phyloP scores from a whole-genome alignment of 30 jellyfish, hydroid and myxozoan species.

The Hydractinia symbiolongicarpus region DNA sequence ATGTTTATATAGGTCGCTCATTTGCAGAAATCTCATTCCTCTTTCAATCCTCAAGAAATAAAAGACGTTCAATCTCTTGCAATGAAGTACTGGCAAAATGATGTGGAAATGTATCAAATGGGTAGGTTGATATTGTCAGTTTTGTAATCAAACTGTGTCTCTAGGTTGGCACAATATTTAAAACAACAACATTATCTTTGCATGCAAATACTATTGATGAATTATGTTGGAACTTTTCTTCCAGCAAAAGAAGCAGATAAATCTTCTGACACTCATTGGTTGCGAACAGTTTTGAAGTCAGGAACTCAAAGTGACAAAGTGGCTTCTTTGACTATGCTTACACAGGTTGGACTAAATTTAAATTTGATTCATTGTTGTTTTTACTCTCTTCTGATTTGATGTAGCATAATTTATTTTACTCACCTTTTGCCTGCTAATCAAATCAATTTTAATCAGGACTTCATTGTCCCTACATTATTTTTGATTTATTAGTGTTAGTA shows the following conservation, averaged over 20 bases:
- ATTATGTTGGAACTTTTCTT: background rate
- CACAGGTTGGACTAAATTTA: slow-evolving; percentile 53
- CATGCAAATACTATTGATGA: background rate
- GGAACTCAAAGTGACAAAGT: slow-evolving; percentile 90
- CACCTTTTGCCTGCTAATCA: no score
- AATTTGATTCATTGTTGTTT: background rate
- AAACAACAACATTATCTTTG: background rate
- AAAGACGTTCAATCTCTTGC: slow-evolving; percentile 35
- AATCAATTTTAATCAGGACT: no score
- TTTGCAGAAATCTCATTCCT: background rate
- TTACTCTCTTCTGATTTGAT: background rate
- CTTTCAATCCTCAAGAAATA: background rate
- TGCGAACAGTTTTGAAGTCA: slow-evolving; percentile 75
- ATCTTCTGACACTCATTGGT: slow-evolving; percentile 84
- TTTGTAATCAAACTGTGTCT: background rate
- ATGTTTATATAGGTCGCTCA: slow-evolving; percentile 9
- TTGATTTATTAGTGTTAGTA: background rate
- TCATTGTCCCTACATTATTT: no score
- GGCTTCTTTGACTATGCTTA: slow-evolving; percentile 74
- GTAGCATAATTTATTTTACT: background rate
- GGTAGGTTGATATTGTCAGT: slow-evolving; percentile 24
- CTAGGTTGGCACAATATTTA: background rate
- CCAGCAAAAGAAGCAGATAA: slow-evolving; percentile 53
- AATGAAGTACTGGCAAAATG: slow-evolving; percentile 50
- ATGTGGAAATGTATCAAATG: slow-evolving; percentile 57